Evolutionary conservation across 1,140 invertebrate species (phyloP).

Genomic region (Argopecten irradians): DNA sequence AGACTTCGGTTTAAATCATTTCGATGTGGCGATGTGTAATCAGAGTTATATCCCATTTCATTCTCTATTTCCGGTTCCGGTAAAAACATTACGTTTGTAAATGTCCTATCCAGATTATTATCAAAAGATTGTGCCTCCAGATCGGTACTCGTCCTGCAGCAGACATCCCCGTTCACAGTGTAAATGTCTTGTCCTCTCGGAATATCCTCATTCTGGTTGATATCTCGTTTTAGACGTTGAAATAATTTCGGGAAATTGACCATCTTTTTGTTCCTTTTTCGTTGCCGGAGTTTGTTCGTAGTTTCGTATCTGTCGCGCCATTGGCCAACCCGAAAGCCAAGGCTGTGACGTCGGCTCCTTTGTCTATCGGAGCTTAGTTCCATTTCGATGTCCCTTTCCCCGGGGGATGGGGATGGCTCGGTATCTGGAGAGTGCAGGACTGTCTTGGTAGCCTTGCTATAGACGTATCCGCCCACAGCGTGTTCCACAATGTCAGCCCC

Average conservation of each 20-base stretch:
- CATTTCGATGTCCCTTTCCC: neutral
- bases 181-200: neutral
- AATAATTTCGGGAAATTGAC: neutral
- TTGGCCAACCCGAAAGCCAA: neutral
- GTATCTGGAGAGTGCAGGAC: neutral
- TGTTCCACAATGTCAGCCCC: conserved; percentile 76
- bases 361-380: neutral
- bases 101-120: neutral
- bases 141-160: neutral
- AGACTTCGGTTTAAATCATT: neutral
- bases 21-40: neutral
- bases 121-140: neutral
- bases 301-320: neutral
- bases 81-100: neutral
- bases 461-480: conserved; percentile 34
- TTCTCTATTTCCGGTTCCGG: neutral
- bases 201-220: neutral
- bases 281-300: neutral
- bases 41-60: neutral
- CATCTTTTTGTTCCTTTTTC: neutral
- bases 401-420: neutral
- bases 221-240: neutral
- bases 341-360: neutral
- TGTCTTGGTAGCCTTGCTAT: conserved; percentile 37
- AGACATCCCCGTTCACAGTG: neutral